phyloP scores from a whole-genome alignment of 2,888 invertebrate genomes.

The Chrysomela aeneicollis region DNA sequence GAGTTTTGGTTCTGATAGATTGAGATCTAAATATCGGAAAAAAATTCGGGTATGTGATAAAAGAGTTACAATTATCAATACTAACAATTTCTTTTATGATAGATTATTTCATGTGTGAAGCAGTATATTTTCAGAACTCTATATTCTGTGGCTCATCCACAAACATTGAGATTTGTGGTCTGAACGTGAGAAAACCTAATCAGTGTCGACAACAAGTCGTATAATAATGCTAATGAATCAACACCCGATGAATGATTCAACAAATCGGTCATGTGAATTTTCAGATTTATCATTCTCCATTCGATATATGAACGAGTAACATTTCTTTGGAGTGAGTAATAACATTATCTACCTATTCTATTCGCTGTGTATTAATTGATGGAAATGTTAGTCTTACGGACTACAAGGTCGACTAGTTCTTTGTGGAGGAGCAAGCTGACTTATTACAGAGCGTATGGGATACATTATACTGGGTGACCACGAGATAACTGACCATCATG shows the following conservation, averaged over 20 bases:
- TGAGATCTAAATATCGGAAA: no score
- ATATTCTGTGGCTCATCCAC: background rate
- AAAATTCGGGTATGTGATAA: no score
- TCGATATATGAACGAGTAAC: background rate
- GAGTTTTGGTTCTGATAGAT: no score
- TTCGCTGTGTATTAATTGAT: slow-evolving; percentile 23
- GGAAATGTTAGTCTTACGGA: slow-evolving; percentile 32
- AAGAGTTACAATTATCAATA: no score
- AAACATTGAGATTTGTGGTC: background rate
- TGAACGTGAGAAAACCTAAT: background rate
- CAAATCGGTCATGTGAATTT: slow-evolving; percentile 1
- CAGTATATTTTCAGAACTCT: background rate
- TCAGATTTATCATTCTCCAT: slow-evolving; percentile 2
- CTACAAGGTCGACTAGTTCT: slow-evolving; percentile 34
- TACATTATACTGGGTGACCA: slow-evolving; percentile 14
- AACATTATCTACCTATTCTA: slow-evolving; percentile 8
- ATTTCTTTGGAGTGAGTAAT: slow-evolving; percentile 19
- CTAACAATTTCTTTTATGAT: background rate
- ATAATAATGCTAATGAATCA: slow-evolving; percentile 1
- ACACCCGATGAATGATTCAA: background rate
- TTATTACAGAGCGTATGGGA: slow-evolving; percentile 27
- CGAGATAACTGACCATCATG: background rate
- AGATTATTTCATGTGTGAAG: background rate
- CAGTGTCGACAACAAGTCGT: background rate
- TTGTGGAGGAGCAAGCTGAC: slow-evolving; percentile 23